Conservation (phyloP, 2,888 invertebrate genomes). For the Sesia bembeciformis region DNA sequence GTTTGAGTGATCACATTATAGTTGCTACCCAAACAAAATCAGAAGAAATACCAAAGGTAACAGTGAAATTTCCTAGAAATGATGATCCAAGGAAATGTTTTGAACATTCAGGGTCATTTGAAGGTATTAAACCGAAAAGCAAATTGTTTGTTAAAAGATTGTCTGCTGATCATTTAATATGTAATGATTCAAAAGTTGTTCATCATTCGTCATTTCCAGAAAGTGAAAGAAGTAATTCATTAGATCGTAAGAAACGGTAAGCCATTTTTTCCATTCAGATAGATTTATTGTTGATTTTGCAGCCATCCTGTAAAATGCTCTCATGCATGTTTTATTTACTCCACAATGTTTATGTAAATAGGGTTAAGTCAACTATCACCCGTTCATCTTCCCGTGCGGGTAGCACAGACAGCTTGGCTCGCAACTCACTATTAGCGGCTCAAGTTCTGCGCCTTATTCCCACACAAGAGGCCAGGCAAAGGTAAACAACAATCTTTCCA, state of each 20-base stretch:
- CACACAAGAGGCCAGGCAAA: slow-evolving; percentile 85
- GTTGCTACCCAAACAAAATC: slow-evolving; percentile 49
- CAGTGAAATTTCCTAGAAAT: slow-evolving; percentile 54
- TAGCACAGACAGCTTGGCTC: slow-evolving; percentile 80
- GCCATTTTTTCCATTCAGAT: neutral
- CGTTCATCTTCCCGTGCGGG: slow-evolving; percentile 57
- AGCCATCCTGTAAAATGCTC: neutral
- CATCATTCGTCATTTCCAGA: slow-evolving; percentile 64
- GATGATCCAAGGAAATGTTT: slow-evolving; percentile 53
- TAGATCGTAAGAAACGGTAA: slow-evolving; percentile 63
- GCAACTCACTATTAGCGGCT: slow-evolving; percentile 84
- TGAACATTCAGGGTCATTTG: slow-evolving; percentile 65
- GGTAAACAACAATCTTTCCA: slow-evolving; percentile 42
- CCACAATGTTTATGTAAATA: slow-evolving; percentile 12
- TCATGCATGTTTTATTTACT: slow-evolving; percentile 1
- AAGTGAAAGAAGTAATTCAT: slow-evolving; percentile 63
- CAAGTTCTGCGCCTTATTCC: slow-evolving; percentile 88
- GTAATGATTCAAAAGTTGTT: slow-evolving; percentile 52
- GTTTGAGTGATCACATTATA: slow-evolving; percentile 47
- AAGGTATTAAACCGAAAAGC: slow-evolving; percentile 58
- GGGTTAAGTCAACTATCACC: slow-evolving; percentile 57
- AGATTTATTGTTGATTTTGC: neutral
- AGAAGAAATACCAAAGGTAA: slow-evolving; percentile 59
- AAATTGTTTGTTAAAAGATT: slow-evolving; percentile 64
- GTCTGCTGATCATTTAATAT: slow-evolving; percentile 65